Evolutionary conservation across 2,888 invertebrate species (phyloP), one percentile per base, ranked within the genome.

Genomic region (Holacanthella duospinosa): DNA sequence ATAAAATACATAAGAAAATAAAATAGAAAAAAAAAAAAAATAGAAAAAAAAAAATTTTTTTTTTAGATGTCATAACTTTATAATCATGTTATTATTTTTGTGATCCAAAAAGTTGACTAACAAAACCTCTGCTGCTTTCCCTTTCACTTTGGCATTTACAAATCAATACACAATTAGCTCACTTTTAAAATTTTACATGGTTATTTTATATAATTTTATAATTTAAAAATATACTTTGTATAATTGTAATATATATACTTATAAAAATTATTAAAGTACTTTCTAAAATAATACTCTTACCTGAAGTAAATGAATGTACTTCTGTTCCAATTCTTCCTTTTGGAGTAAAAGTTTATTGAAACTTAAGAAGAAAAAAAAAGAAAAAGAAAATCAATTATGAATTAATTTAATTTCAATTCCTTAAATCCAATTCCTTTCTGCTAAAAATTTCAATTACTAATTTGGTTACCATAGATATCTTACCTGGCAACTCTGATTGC

Each of bases 301-400:
- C 66, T 69, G 73, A 66, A 93, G 82, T 58, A 93, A 81, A 76
- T 93, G 93, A 56, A 92, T 80, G 77, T 93, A 91, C 77, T 93
- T 92, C 78, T 93, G 92, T 75, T 93, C 92, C 74, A 93, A 77
- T 78, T 93, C 91, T 75, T 93, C 92, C 76, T 92, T 92, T 78
- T 91, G 89, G 60, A 90, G 83, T 36, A 90, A 80, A 61, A 92
- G 79, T 78, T 91, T 92, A 81, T 90, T 91, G 81, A 91, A 93
- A 75, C 93, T 93, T 80, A 29, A 75, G 74, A 61, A 59, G 65
- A 28, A 43, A 55, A n/a, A 53, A 6, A 53, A 24, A 6, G 21
- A 9, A n/a, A n/a, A n/a, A n/a, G n/a, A n/a, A 53, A 28, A 9
- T 36, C 6, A 36, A 48, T 16, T 48, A 16, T n/a, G 48, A 9